Conservation (phyloP, 2,888 invertebrate species). For the Furcula furcula region DNA sequence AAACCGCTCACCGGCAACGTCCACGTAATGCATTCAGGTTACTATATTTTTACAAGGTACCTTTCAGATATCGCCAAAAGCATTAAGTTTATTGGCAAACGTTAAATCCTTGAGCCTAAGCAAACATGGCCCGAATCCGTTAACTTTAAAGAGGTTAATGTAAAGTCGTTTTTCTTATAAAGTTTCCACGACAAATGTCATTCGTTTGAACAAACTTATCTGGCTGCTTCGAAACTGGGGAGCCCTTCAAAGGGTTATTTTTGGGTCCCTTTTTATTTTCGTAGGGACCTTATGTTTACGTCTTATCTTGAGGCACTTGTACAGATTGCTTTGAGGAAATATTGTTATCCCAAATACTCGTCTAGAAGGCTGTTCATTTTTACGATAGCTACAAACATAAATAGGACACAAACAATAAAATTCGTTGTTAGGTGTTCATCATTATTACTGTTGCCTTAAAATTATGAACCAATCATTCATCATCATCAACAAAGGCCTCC, state of each 20-base stretch:
- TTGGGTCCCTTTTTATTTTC: conserved; percentile 43
- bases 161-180: conserved; percentile 29
- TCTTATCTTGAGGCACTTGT: conserved; percentile 34
- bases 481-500: too few species aligned
- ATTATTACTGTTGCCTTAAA: too few species aligned
- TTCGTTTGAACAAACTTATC: conserved; percentile 53
- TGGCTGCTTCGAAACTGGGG: conserved; percentile 28
- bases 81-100: conserved; percentile 17
- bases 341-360: conserved; percentile 3
- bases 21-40: conserved; percentile 16
- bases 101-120: conserved; percentile 10
- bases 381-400: too few species aligned
- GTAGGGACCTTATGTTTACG: conserved; percentile 26
- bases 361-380: too few species aligned
- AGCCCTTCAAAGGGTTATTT: conserved; percentile 40
- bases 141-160: conserved; percentile 10
- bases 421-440: too few species aligned
- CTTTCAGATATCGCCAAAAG: conserved; percentile 17
- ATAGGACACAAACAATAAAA: too few species aligned
- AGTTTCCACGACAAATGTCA: conserved; percentile 34
- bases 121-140: conserved; percentile 14
- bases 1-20: conserved; percentile 9
- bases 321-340: conserved; percentile 9
- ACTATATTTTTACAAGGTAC: conserved; percentile 21
- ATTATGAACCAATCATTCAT: too few species aligned